Evolutionary conservation across 2,888 invertebrate species (phyloP).

Genomic region (Eristalis arbustorum): DNA sequence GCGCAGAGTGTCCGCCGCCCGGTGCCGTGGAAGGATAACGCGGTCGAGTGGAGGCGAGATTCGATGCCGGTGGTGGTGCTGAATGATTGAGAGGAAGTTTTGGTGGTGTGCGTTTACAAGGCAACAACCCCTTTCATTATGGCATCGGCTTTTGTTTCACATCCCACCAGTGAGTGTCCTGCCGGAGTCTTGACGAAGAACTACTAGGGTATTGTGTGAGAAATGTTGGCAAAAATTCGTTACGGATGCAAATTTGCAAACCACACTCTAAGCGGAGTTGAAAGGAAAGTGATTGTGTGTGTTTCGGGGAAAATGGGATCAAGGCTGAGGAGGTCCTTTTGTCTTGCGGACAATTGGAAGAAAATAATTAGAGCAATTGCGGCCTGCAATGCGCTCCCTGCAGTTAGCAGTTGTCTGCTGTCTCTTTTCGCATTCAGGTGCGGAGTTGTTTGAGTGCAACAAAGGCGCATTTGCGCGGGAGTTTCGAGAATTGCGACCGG

Average conservation of each 20-base stretch:
- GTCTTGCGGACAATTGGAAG: background rate
- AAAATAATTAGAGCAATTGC: conserved; percentile 37
- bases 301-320: conserved; percentile 44
- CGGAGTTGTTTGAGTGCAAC: background rate
- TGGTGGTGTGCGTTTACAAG: conserved; percentile 22
- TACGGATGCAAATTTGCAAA: conserved; percentile 25
- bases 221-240: conserved; percentile 29
- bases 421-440: background rate
- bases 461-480: background rate
- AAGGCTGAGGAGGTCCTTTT: background rate
- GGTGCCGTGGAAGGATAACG: background rate
- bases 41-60: background rate
- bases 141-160: conserved; percentile 19
- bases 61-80: background rate
- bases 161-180: background rate
- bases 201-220: background rate
- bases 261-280: conserved; percentile 11
- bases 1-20: background rate
- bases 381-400: background rate
- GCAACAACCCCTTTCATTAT: conserved; percentile 42
- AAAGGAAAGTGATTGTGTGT: background rate
- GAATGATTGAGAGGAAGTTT: conserved; percentile 8
- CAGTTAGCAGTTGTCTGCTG: background rate
- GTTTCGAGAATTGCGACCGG: background rate
- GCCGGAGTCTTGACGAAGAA: background rate